phyloP scores from a whole-genome alignment of 1,140 invertebrate species.

The Lepidostoma basale region DNA sequence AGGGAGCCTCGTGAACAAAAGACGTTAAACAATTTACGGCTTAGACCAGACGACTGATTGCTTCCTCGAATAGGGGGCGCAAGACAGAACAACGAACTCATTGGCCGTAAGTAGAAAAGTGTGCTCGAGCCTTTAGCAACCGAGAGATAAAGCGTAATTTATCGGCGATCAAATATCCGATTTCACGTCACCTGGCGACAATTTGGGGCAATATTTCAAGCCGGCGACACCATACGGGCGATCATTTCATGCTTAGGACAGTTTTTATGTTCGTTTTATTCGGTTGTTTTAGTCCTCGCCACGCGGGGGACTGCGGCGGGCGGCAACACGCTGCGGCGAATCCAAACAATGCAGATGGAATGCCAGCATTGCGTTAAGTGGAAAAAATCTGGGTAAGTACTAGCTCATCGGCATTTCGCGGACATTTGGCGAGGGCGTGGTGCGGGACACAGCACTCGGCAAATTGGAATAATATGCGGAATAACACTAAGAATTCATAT shows the following conservation, averaged over 20 bases:
- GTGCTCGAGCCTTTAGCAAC: neutral
- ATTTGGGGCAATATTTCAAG: constrained; percentile 4
- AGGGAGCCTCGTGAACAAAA: constrained; percentile 14
- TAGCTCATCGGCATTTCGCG: neutral
- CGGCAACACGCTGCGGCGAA: no score
- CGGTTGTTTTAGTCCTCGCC: constrained; percentile 7
- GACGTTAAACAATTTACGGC: constrained; percentile 12
- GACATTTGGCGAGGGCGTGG: neutral
- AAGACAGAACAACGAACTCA: constrained; percentile 7
- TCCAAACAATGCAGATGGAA: no score
- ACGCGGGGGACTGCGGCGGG: neutral
- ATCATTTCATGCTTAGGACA: neutral
- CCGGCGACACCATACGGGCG: constrained; percentile 11
- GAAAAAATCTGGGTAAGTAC: neutral
- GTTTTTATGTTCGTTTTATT: neutral
- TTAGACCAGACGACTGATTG: constrained; percentile 10
- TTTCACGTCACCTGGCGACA: constrained; percentile 20
- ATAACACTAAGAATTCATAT: no score
- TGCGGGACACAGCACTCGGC: no score
- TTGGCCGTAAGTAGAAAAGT: constrained; percentile 24
- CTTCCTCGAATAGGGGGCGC: constrained; percentile 7
- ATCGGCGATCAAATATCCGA: constrained; percentile 17
- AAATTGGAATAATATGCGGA: no score
- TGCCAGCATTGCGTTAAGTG: neutral
- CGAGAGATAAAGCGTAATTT: constrained; percentile 23